Conservation (phyloP, 2,888 invertebrate species). For the Antheraea yamamai region DNA sequence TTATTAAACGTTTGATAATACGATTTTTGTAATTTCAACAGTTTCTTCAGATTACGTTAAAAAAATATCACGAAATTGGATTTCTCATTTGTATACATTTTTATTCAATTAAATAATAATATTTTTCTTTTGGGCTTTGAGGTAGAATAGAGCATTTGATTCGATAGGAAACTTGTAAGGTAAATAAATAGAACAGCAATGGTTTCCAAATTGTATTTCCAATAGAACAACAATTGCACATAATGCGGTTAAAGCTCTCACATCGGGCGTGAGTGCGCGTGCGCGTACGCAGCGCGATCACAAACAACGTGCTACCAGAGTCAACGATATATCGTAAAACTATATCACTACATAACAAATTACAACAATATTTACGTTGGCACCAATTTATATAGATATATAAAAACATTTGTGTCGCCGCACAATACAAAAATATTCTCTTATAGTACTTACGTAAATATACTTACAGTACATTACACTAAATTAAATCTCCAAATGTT, state of each 20-base stretch:
- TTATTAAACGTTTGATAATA: no score
- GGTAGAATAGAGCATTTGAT: no score
- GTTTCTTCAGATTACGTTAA: neutral
- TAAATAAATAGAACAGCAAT: conserved; percentile 43
- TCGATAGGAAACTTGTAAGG: neutral
- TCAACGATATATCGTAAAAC: conserved; percentile 76
- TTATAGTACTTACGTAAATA: conserved; percentile 75
- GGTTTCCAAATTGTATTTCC: conserved; percentile 75
- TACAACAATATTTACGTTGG: conserved; percentile 81
- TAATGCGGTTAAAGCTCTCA: conserved; percentile 75
- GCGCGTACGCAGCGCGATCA: conserved; percentile 34
- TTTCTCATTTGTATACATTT: neutral
- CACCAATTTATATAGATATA: conserved; percentile 76
- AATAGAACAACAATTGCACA: conserved; percentile 79
- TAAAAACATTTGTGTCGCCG: conserved; percentile 75
- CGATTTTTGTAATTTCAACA: neutral
- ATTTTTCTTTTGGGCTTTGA: no score
- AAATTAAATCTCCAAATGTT: conserved; percentile 77
- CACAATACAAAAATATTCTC: conserved; percentile 81
- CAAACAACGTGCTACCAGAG: conserved; percentile 64
- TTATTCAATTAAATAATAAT: no score
- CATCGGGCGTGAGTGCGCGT: conserved; percentile 41
- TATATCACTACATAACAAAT: conserved; percentile 80
- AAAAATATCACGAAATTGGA: neutral
- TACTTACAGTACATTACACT: conserved; percentile 65